These are phyloP conservation scores for Nomada ferruginata DNA, from an alignment of 2,888 invertebrate species.

Conservation along the genomic window DNA sequence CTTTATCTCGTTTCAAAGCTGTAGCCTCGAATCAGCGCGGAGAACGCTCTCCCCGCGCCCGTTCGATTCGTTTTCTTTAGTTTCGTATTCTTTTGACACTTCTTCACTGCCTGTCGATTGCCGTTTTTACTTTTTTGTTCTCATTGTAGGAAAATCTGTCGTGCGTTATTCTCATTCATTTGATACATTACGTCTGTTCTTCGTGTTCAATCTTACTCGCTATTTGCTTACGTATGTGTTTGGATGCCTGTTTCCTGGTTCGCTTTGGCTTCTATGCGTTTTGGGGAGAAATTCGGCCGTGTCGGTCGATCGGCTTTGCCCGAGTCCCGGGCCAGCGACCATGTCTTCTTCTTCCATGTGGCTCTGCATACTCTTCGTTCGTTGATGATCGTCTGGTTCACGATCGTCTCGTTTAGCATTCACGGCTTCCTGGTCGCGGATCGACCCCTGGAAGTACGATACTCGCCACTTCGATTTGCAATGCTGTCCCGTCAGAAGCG, in stretches of 20 bases:
- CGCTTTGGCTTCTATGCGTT: conserved; percentile 42
- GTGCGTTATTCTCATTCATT: not conserved
- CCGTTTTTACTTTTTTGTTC: not conserved
- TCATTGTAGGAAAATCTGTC: conserved; percentile 7
- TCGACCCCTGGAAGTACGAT: conserved; percentile 69
- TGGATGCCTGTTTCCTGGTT: conserved; percentile 44
- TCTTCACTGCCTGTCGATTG: conserved; percentile 12
- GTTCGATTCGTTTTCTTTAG: not conserved
- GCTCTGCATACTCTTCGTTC: conserved; percentile 62
- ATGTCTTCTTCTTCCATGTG: conserved; percentile 73
- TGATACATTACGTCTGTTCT: not conserved
- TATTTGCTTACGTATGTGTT: conserved; percentile 33
- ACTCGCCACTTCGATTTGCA: conserved; percentile 68
- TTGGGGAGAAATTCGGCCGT: conserved; percentile 53
- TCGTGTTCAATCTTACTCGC: conserved; percentile 3
- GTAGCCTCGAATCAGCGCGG: conserved; percentile 38
- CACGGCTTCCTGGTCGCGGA: conserved; percentile 50
- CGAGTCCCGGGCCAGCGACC: conserved; percentile 76
- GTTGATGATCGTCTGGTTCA: conserved; percentile 48
- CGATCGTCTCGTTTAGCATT: conserved; percentile 46
- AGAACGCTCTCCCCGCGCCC: conserved; percentile 17
- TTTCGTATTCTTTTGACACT: conserved; percentile 7
- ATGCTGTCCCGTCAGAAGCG: conserved; percentile 60
- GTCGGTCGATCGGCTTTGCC: conserved; percentile 71
- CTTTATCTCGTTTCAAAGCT: not conserved